phyloP scores from a whole-genome alignment of 2,113 vertebrate genomes.

The Dascyllus trimaculatus region DNA sequence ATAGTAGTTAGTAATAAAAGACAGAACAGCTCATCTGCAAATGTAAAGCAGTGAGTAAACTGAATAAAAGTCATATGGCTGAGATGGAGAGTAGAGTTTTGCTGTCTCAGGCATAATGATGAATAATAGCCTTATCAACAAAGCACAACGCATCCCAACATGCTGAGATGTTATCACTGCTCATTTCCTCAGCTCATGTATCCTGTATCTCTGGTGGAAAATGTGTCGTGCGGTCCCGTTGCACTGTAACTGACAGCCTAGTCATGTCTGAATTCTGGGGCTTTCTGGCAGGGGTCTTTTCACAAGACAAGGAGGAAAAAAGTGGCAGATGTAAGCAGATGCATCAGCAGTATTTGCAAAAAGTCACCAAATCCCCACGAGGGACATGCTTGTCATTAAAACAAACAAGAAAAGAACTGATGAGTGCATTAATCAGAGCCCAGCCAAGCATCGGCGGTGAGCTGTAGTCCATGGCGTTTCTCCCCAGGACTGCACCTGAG shows the following conservation, averaged over 20 bases:
- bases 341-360: constrained; percentile 89
- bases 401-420: constrained; percentile 87
- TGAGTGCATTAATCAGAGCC: constrained; percentile 89
- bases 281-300: constrained; percentile 66
- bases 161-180: constrained; percentile 68
- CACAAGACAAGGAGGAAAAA: constrained; percentile 63
- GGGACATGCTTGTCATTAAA: constrained; percentile 84
- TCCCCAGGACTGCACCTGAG: constrained; percentile 65
- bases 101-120: constrained; percentile 69
- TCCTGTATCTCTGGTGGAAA: constrained; percentile 57
- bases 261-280: constrained; percentile 58
- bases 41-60: constrained; percentile 42
- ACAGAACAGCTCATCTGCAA: constrained; percentile 34
- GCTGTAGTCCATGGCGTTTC: constrained; percentile 44
- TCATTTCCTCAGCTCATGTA: constrained; percentile 69
- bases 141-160: constrained; percentile 71
- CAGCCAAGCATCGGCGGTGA: constrained; percentile 50
- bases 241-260: constrained; percentile 58
- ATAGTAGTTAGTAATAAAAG: constrained; percentile 56
- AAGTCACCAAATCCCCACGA: constrained; percentile 81
- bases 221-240: constrained; percentile 37
- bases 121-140: constrained; percentile 78
- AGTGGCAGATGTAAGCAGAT: constrained; percentile 74
- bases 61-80: constrained; percentile 48
- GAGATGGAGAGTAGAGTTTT: constrained; percentile 61